Percentiles rank a stretch among this genome's conserved stretches.
These are phyloP conservation scores for Phytoseiulus persimilis DNA, from an alignment of 2,888 invertebrate genomes.

Conservation along the genomic window DNA sequence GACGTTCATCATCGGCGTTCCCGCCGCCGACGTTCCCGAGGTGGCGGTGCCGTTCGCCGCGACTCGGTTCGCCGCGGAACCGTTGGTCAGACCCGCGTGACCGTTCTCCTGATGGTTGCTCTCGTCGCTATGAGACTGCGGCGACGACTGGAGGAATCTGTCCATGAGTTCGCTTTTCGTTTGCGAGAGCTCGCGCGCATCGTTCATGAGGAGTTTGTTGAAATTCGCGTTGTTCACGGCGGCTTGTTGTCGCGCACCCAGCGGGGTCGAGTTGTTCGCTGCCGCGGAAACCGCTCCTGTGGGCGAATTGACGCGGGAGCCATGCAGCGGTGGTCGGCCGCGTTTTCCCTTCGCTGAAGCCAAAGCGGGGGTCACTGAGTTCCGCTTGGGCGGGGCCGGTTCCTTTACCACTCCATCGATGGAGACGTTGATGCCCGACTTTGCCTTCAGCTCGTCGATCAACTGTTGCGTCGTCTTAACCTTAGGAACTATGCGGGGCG, in stretches of 20 bases:
- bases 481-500: slow-evolving; percentile 52
- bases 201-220: slow-evolving; percentile 18
- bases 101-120: slow-evolving; percentile 41
- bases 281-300: no score
- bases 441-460: slow-evolving; percentile 62
- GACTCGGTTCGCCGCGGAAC: background rate
- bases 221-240: slow-evolving; percentile 34
- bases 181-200: slow-evolving; percentile 47
- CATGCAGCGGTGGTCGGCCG: slow-evolving; percentile 20
- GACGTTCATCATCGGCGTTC: slow-evolving; percentile 15
- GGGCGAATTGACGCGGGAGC: slow-evolving; percentile 45
- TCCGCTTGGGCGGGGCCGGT: slow-evolving; percentile 40
- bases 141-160: slow-evolving; percentile 48
- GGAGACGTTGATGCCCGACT: slow-evolving; percentile 47
- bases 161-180: slow-evolving; percentile 52
- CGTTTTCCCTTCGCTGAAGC: background rate
- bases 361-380: slow-evolving; percentile 36
- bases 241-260: slow-evolving; percentile 43
- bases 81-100: background rate
- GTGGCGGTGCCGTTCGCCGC: background rate
- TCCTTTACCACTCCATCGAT: slow-evolving; percentile 40
- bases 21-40: slow-evolving; percentile 17
- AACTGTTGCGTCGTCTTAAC: slow-evolving; percentile 72
- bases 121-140: slow-evolving; percentile 41
- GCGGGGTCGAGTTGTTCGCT: slow-evolving; percentile 46